Evolutionary conservation across 2,797 vertebrate species (phyloP).

Genomic region (Sorex maritimensis): DNA sequence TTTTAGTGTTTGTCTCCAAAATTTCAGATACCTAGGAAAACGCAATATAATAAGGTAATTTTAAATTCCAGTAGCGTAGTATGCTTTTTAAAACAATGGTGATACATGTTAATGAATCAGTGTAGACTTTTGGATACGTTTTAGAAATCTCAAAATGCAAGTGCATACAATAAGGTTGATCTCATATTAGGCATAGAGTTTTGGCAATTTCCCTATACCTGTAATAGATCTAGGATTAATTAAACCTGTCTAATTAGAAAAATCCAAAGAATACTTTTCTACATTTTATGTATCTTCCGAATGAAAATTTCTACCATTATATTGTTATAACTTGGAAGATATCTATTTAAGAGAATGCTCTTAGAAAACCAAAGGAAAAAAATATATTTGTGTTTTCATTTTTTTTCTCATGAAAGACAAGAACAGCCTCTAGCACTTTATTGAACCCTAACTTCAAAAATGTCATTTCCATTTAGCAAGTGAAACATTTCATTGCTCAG

Average conservation of each 20-base stretch:
- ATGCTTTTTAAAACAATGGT: conserved; percentile 31
- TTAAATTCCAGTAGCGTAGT: conserved; percentile 30
- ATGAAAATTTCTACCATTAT: background rate
- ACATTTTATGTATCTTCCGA: background rate
- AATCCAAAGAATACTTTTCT: conserved; percentile 5
- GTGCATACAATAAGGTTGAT: background rate
- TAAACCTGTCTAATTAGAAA: background rate
- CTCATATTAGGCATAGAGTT: background rate
- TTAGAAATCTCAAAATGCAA: conserved; percentile 47
- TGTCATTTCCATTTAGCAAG: conserved; percentile 4
- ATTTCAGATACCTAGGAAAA: conserved; percentile 98
- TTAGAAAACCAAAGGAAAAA: conserved; percentile 25
- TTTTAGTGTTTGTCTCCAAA: conserved; percentile 97
- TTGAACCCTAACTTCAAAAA: background rate
- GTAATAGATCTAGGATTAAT: background rate
- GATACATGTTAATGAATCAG: background rate
- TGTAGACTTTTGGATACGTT: background rate
- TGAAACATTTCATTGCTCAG: conserved; percentile 1
- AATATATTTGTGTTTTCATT: background rate
- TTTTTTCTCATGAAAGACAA: conserved; percentile 40
- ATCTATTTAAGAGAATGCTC: conserved; percentile 34
- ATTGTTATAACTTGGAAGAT: background rate
- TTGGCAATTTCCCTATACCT: background rate
- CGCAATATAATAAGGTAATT: conserved; percentile 97
- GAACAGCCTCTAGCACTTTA: background rate